Conservation (phyloP, 2,797 vertebrate species). For the Scomberomorus guttatus region DNA sequence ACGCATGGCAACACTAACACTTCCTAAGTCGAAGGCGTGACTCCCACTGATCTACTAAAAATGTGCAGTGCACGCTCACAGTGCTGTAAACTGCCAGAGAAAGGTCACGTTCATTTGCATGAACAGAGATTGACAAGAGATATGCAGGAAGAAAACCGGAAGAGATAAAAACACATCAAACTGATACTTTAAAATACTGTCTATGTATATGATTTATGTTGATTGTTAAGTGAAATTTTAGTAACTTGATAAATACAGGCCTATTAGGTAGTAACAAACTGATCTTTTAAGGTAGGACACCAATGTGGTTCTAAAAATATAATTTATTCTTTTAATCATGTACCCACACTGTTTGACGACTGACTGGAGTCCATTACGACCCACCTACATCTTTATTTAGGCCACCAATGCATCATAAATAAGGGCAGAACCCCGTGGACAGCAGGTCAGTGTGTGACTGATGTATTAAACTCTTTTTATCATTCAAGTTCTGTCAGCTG, state of each 20-base stretch:
- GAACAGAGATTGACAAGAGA: neutral
- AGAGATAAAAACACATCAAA: neutral
- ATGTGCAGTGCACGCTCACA: neutral
- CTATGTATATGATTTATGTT: neutral
- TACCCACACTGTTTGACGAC: neutral
- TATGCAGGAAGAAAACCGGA: neutral
- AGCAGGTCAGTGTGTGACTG: neutral
- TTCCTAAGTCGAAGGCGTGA: neutral
- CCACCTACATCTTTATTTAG: neutral
- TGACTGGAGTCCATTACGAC: neutral
- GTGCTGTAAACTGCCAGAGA: neutral
- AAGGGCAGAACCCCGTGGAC: neutral
- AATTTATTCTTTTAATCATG: too few species aligned
- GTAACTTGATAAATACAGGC: too few species aligned
- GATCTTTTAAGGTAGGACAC: too few species aligned
- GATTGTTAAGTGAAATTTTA: neutral
- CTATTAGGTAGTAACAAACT: too few species aligned
- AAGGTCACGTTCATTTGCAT: conserved; percentile 11
- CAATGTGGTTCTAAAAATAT: too few species aligned
- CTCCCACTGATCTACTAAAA: neutral
- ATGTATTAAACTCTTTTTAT: neutral
- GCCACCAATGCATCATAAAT: neutral
- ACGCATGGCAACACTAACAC: conserved; percentile 4
- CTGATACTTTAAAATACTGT: neutral
- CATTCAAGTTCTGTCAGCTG: conserved; percentile 9